Conservation (phyloP, 35 echinoderm and acorn worm genomes). For the Acanthaster planci region DNA sequence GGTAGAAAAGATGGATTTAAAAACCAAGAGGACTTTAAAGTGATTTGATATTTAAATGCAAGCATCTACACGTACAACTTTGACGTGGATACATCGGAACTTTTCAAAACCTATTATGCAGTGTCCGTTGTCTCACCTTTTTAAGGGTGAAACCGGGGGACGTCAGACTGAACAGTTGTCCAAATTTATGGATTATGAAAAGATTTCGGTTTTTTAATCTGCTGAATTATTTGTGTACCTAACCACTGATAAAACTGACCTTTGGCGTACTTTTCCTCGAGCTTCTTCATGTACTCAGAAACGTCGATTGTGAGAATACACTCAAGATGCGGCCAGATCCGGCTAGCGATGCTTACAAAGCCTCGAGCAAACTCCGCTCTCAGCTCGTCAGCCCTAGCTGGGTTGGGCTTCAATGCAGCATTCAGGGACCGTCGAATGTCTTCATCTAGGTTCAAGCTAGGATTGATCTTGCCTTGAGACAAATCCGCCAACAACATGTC, state of each 20-base stretch:
- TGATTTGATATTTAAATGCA: too few species aligned
- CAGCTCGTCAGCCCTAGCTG: conserved; percentile 50
- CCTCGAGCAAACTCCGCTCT: conserved; percentile 64
- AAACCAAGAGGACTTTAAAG: too few species aligned
- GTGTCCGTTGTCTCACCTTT: too few species aligned
- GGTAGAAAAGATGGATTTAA: too few species aligned
- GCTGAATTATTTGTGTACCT: too few species aligned
- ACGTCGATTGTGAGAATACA: conserved; percentile 35
- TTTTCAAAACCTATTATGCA: too few species aligned
- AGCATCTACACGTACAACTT: too few species aligned
- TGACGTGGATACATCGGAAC: too few species aligned
- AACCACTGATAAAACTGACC: conserved; percentile 36
- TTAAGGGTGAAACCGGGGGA: too few species aligned
- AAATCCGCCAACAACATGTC: conserved; percentile 35
- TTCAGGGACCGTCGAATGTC: conserved; percentile 11
- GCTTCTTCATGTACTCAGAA: conserved; percentile 54
- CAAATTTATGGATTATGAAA: too few species aligned
- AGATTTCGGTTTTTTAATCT: too few species aligned
- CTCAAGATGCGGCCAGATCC: conserved; percentile 64
- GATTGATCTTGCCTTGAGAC: conserved; percentile 27
- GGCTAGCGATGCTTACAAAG: conserved; percentile 50
- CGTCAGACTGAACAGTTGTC: too few species aligned
- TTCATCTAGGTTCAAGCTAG: conserved; percentile 15
- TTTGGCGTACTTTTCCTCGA: conserved; percentile 62
- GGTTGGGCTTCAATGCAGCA: conserved; percentile 1